Base-by-base conservation (phyloP, 1,140 invertebrate genomes). In the Rhyzopertha dominica region DNA sequence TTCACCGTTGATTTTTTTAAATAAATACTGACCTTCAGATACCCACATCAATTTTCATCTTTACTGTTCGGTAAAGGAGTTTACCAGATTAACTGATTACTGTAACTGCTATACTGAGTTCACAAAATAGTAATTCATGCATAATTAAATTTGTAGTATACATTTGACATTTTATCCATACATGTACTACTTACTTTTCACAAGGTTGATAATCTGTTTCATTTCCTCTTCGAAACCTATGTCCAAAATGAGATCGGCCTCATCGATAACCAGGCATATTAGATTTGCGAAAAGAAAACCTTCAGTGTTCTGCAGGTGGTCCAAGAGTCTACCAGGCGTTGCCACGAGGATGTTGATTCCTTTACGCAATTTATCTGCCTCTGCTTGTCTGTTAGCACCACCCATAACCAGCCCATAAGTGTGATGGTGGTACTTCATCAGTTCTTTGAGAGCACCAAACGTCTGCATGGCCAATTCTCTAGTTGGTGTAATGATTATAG, bases 151-250 rank as follows among this genome's bases (percentile, higher is more conserved):
- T n/a, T n/a, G n/a, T n/a, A n/a, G n/a, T n/a, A n/a, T n/a, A n/a
- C n/a, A n/a, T n/a, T n/a, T n/a, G n/a, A n/a, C n/a, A n/a, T n/a
- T n/a, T n/a, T n/a, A n/a, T n/a, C n/a, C n/a, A 4, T 24, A 25
- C 46, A n/a, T n/a, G n/a, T n/a, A n/a, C n/a, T n/a, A 77, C 81
- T 80, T 75, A 94, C 91, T 96, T 36, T 95, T 95, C 49, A 99
- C 73, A 36, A 95, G 68, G 59, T 85, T 85, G 14, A 99, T 82
- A 54, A 99, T 98, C 72, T 94, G 85, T 66, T 94, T 95, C 60
- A 98, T 81, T 68, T 98, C 95, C 64, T 96, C 90, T 73, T 98
- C 95, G 71, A 98, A 99, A 48, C 95, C 95, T 70, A 97, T 91
- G 63, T 98, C 93, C 36, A 99, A 71, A 65, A 98, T 95, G 61